A percentile compares a stretch with the other conserved stretches of the same genome.
Evolutionary conservation across 2,113 vertebrate genomes (phyloP).

Genomic region (Ploceus nigricollis): DNA sequence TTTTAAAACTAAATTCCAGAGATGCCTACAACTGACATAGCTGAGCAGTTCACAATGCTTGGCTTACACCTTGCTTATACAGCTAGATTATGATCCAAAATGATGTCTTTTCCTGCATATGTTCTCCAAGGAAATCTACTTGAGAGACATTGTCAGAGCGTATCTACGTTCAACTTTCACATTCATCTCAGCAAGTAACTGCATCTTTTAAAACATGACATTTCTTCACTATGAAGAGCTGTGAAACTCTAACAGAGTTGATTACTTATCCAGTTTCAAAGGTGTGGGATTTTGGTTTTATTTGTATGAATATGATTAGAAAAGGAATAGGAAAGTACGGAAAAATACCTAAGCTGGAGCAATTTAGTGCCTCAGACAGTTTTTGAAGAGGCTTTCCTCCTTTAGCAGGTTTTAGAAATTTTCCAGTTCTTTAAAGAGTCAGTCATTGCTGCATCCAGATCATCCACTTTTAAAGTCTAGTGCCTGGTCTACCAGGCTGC

Average conservation of each 20-base stretch:
- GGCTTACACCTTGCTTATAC: background rate
- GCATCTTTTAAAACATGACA: background rate
- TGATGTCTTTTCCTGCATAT: background rate
- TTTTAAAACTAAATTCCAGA: slow-evolving; percentile 18
- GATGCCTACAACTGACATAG: background rate
- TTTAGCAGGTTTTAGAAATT: background rate
- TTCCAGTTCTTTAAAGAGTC: background rate
- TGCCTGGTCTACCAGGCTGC: background rate
- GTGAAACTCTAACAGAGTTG: background rate
- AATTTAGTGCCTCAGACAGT: background rate
- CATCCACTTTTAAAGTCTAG: background rate
- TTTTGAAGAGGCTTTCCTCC: background rate
- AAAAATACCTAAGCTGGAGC: background rate
- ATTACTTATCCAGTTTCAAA: background rate
- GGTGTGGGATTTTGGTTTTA: accelerated
- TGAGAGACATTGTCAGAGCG: background rate
- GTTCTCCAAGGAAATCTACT: background rate
- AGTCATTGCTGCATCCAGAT: background rate
- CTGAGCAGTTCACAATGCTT: background rate
- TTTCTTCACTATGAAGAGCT: background rate
- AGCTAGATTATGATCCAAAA: background rate
- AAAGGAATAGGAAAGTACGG: background rate
- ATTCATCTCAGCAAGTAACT: background rate
- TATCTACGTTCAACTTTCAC: background rate
- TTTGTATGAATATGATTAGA: background rate